Evolutionary conservation across 2,113 vertebrate species (phyloP).

Genomic region (Toxotes jaculatrix): DNA sequence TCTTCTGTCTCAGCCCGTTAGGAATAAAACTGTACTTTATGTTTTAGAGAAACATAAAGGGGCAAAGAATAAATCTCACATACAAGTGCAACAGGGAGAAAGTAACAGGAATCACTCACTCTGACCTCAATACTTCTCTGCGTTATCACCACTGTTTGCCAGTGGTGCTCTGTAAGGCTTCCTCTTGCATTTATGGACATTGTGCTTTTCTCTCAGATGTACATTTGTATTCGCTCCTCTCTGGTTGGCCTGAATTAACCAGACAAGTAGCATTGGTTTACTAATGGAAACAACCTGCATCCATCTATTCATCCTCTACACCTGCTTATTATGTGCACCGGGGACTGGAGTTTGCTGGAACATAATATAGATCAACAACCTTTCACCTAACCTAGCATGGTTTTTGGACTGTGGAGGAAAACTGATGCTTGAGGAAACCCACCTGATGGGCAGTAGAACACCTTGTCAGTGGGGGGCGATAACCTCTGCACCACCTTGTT

Average conservation of each 20-base stretch:
- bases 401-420: too few species aligned
- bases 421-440: too few species aligned
- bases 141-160: background rate
- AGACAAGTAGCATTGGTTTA: too few species aligned
- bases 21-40: background rate
- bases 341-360: background rate
- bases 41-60: background rate
- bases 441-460: background rate
- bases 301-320: background rate
- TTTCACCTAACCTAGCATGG: background rate
- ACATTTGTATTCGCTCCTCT: too few species aligned
- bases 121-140: background rate
- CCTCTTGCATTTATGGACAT: background rate
- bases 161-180: background rate
- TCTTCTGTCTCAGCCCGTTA: background rate
- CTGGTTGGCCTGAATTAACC: too few species aligned
- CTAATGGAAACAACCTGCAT: too few species aligned
- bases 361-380: background rate
- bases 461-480: background rate
- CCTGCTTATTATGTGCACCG: background rate
- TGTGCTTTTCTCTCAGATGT: background rate
- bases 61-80: background rate
- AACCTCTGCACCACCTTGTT: background rate
- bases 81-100: background rate
- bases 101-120: constrained; percentile 1